Percentiles rank a stretch among this genome's conserved stretches.
phyloP scores from a whole-genome alignment of 2,888 invertebrate species.

The Alsophila aescularia region DNA sequence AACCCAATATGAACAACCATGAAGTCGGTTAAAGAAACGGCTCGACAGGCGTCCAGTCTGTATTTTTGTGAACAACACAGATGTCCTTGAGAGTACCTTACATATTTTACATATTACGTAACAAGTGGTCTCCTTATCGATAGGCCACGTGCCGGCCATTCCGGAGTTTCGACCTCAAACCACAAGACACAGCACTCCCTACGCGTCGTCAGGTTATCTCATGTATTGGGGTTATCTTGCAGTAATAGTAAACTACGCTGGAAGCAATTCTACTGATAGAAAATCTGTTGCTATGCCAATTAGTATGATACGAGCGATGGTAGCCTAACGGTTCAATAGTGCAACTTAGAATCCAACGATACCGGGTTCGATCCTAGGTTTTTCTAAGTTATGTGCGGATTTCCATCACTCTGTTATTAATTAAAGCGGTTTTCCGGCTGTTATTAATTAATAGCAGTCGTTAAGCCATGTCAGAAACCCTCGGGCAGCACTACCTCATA shows the following conservation, averaged over 20 bases:
- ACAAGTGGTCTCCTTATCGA: background rate
- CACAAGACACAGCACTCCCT: conserved; percentile 8
- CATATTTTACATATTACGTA: background rate
- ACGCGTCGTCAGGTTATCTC: conserved; percentile 40
- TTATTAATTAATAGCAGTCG: too few species aligned
- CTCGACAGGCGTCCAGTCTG: background rate
- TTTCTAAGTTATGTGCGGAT: too few species aligned
- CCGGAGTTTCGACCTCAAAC: conserved; percentile 6
- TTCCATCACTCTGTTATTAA: too few species aligned
- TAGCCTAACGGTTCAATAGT: too few species aligned
- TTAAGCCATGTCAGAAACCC: too few species aligned
- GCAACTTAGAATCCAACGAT: too few species aligned
- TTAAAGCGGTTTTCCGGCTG: too few species aligned
- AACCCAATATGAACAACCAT: too few species aligned
- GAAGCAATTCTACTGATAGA: conserved; percentile 12
- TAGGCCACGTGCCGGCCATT: background rate
- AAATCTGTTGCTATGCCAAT: conserved; percentile 32
- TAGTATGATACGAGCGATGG: too few species aligned
- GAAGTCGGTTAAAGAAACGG: too few species aligned
- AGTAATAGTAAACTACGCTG: conserved; percentile 47
- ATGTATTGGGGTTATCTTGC: conserved; percentile 25
- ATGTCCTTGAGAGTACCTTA: background rate
- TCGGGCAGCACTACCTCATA: too few species aligned
- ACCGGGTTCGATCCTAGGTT: too few species aligned
- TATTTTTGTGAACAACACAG: background rate